Base-by-base conservation (phyloP, 2,888 invertebrate genomes). In the Apomyelois bistriatella region DNA sequence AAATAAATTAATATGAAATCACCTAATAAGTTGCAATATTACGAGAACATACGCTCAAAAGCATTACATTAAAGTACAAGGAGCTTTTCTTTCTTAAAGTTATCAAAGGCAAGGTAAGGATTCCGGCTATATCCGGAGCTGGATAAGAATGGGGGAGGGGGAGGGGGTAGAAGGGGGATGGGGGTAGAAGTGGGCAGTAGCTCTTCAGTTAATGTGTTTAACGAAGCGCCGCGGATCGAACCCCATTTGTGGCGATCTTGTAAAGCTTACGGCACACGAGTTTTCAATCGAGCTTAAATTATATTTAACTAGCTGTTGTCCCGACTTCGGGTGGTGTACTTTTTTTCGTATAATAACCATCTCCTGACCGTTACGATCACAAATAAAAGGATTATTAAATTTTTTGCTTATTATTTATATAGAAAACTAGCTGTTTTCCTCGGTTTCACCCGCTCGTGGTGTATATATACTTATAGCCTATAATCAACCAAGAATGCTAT, bases 141-240 rank as follows among this genome's bases (percentile, higher is more conserved):
- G 46, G 46, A 46, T 35, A 32, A 35, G 46, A 32, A 46, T 10
- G 4, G 32, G 7, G 28, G 38, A 12, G 36, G 16, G 38, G 28
- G 13, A 13, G 1, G 28, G 9, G 12, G 46, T 17, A 28, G 10
- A 22, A 22, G 48, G 17, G 28, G 38, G 37, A 0, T 15, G 4
- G 10, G 46, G 15, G 32, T 13, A 8, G 12, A 32, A 7, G 1
- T 7, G 46, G 48, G 22, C 1, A 13, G 38, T 12, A 38, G 48
- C 48, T 49, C 48, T 49, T 22, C 38, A 49, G 42, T 35, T 51
- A 51, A 51, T 51, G 51, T 51, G 51, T 51, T 51, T 51, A 51
- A 51, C 51, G 51, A 51, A 42, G 51, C 51, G 51, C 41, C 48
- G 35, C 41, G 35, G 51, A 51, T 51, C 41, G 51, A 51, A 51